Evolutionary conservation across 2,888 invertebrate genomes (phyloP).

Genomic region (Nomada ferruginata): DNA sequence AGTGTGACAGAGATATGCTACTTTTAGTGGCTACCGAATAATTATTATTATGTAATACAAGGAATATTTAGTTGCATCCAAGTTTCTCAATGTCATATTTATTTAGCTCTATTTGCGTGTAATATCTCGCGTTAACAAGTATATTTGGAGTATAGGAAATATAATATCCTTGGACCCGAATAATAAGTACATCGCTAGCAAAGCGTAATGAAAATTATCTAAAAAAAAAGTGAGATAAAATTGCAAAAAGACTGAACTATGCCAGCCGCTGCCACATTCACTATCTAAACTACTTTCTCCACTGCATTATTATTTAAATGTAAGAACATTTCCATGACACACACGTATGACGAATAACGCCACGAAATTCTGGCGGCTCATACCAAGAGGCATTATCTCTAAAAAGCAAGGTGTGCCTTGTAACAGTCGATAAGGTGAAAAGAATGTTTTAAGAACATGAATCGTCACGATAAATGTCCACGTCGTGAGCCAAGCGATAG

Average conservation of each 20-base stretch:
- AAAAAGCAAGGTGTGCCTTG: constrained; percentile 47
- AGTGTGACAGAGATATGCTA: too few species aligned
- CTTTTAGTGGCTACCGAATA: too few species aligned
- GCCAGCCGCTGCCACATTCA: background rate
- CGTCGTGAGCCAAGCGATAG: constrained; percentile 67
- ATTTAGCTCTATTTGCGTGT: too few species aligned
- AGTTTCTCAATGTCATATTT: too few species aligned
- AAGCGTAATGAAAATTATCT: too few species aligned
- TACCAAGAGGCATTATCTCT: constrained; percentile 44
- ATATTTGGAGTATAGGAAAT: too few species aligned
- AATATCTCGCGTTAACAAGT: too few species aligned
- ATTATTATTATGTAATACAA: too few species aligned
- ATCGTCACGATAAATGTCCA: constrained; percentile 61
- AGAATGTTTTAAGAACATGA: constrained; percentile 54
- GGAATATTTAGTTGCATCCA: too few species aligned
- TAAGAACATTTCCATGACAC: background rate
- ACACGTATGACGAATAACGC: background rate
- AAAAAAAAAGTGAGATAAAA: background rate
- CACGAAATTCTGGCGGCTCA: constrained; percentile 8
- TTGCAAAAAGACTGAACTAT: too few species aligned
- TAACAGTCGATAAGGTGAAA: constrained; percentile 34
- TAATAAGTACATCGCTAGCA: too few species aligned
- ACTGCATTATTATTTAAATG: background rate
- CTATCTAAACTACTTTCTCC: background rate
- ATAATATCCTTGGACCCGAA: too few species aligned